phyloP scores from a whole-genome alignment of 2,113 vertebrate genomes.

The Anseranas semipalmata region DNA sequence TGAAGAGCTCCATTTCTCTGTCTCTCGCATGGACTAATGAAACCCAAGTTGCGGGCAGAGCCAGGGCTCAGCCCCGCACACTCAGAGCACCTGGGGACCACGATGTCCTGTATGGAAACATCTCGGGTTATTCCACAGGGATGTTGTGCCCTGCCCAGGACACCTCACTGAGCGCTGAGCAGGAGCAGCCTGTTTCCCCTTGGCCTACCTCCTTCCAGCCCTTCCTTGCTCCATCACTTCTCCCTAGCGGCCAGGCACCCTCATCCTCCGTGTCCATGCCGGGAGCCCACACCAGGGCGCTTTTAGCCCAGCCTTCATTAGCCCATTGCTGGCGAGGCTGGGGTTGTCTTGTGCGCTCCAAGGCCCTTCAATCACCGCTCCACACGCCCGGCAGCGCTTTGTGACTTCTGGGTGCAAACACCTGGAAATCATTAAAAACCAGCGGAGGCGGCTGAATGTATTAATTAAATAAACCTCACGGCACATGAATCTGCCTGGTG shows the following conservation, averaged over 20 bases:
- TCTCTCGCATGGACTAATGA: background rate
- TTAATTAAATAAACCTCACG: conserved; percentile 76
- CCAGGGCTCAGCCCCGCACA: accelerated
- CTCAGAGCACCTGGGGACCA: background rate
- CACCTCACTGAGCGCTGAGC: background rate
- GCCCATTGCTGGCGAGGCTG: background rate
- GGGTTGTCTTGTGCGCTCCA: background rate
- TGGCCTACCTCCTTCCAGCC: background rate
- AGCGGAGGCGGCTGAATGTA: conserved; percentile 25
- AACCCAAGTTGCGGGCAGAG: background rate
- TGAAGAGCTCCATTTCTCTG: background rate
- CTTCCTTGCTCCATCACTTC: background rate
- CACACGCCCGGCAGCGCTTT: background rate
- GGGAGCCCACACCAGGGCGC: too few species aligned
- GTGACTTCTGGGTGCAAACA: conserved; percentile 60
- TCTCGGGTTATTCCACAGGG: background rate
- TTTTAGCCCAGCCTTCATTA: background rate
- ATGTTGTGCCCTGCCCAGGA: background rate
- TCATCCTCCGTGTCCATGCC: background rate
- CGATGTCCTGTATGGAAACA: background rate
- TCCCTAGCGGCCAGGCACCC: background rate
- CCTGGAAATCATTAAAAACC: conserved; percentile 74
- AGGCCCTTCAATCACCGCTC: background rate
- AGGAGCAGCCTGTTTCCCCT: background rate
- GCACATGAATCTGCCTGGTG: conserved; percentile 36